Conservation (phyloP, 1,140 invertebrate species). For the Drosophila ficusphila region DNA sequence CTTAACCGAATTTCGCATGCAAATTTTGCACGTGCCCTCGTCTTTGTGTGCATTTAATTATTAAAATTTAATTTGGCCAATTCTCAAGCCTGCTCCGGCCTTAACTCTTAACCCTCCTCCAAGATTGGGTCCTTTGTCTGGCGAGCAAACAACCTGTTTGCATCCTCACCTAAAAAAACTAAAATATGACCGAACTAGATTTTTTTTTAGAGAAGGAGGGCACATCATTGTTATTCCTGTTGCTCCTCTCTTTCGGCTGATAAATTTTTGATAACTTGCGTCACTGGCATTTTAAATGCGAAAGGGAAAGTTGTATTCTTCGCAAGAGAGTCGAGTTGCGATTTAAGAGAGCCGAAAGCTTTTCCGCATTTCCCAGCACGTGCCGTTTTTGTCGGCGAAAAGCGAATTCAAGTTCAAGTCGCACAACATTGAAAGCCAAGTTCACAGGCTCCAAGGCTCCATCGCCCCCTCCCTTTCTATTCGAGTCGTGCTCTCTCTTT, state of each 20-base stretch:
- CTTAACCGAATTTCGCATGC: slow-evolving; percentile 79
- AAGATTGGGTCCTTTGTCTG: slow-evolving; percentile 30
- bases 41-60: slow-evolving; percentile 73
- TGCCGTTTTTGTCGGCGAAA: slow-evolving; percentile 26
- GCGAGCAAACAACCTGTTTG: slow-evolving; percentile 54
- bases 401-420: slow-evolving; percentile 76
- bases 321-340: slow-evolving; percentile 3
- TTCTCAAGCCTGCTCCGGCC: slow-evolving; percentile 26
- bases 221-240: slow-evolving; percentile 39
- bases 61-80: slow-evolving; percentile 83
- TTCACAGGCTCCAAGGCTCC: slow-evolving; percentile 61
- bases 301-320: slow-evolving; percentile 2
- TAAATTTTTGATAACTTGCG: slow-evolving; percentile 78
- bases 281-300: slow-evolving; percentile 69
- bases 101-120: background rate
- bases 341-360: slow-evolving; percentile 46
- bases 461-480: slow-evolving; percentile 14
- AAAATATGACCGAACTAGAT: slow-evolving; percentile 39
- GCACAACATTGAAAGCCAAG: slow-evolving; percentile 78
- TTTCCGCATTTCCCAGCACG: slow-evolving; percentile 48
- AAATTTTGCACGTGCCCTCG: slow-evolving; percentile 72
- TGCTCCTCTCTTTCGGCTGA: slow-evolving; percentile 49
- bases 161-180: slow-evolving; percentile 9
- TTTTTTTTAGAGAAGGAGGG: background rate
- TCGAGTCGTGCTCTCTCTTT: slow-evolving; percentile 19